phyloP scores from a whole-genome alignment of 2,113 vertebrate genomes.

The Equus przewalskii region DNA sequence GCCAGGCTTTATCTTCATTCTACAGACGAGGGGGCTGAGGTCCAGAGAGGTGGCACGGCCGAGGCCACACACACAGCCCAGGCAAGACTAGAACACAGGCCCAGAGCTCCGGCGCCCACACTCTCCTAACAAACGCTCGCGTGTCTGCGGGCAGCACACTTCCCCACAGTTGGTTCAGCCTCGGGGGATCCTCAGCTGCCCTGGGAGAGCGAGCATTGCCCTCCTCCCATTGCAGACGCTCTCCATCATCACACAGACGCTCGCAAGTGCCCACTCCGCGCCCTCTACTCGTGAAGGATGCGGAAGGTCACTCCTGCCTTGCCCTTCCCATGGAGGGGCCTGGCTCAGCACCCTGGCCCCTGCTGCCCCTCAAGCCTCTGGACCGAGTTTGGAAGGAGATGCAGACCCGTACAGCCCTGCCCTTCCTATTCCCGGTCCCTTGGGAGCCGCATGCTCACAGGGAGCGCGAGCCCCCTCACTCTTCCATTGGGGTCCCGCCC shows the following conservation, averaged over 20 bases:
- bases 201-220: background rate
- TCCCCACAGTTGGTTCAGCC: background rate
- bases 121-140: background rate
- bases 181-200: background rate
- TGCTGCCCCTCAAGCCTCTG: background rate
- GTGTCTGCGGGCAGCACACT: background rate
- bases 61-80: background rate
- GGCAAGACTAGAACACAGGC: background rate
- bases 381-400: background rate
- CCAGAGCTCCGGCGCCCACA: background rate
- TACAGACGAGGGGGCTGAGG: background rate
- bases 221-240: fast-evolving
- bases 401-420: fast-evolving
- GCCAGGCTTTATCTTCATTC: too few relatives aligned
- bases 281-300: background rate
- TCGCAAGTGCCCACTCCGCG: background rate
- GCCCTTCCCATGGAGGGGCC: background rate
- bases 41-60: background rate
- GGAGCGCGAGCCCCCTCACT: fast-evolving
- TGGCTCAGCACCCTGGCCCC: too few relatives aligned
- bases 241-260: too few relatives aligned
- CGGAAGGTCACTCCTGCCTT: background rate
- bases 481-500: background rate
- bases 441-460: background rate
- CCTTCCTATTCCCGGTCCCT: background rate